phyloP scores from a whole-genome alignment of 1,140 invertebrate species.

The Leptinotarsa defecta region DNA sequence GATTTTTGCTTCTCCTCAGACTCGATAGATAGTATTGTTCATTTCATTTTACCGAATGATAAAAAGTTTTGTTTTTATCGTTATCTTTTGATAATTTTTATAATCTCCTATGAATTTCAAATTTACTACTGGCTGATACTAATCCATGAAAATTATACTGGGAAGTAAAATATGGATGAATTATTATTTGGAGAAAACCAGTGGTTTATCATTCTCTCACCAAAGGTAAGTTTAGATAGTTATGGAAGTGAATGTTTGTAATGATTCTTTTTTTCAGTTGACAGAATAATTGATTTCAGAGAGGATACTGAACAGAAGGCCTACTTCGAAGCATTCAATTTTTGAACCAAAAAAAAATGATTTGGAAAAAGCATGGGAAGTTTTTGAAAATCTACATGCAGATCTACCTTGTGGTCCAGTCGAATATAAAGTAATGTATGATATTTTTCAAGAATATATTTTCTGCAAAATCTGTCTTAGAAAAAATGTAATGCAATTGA shows the following conservation, averaged over 20 bases:
- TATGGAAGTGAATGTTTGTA: too few relatives aligned
- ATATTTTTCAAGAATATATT: background rate
- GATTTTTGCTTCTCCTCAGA: too few relatives aligned
- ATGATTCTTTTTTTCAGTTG: background rate
- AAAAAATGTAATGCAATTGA: too few relatives aligned
- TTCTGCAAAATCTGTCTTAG: too few relatives aligned
- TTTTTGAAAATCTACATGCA: slow-evolving; percentile 11
- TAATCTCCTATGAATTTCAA: too few relatives aligned
- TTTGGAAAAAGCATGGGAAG: slow-evolving; percentile 11
- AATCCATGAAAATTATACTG: slow-evolving; percentile 16
- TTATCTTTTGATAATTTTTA: too few relatives aligned
- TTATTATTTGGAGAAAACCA: too few relatives aligned
- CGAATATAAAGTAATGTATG: slow-evolving; percentile 1
- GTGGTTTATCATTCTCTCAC: too few relatives aligned
- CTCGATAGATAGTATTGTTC: too few relatives aligned
- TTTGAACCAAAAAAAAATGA: slow-evolving; percentile 18
- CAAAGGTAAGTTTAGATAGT: too few relatives aligned
- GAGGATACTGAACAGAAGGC: background rate
- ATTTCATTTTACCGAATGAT: too few relatives aligned
- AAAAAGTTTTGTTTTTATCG: too few relatives aligned
- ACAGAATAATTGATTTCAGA: background rate
- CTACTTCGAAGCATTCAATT: background rate
- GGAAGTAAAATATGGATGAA: slow-evolving; percentile 30
- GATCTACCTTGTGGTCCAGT: slow-evolving; percentile 14
- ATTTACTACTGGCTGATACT: background rate